Percentiles rank a stretch among this genome's conserved stretches.
phyloP scores from a whole-genome alignment of 2,113 vertebrate species.

The Saguinus midas region DNA sequence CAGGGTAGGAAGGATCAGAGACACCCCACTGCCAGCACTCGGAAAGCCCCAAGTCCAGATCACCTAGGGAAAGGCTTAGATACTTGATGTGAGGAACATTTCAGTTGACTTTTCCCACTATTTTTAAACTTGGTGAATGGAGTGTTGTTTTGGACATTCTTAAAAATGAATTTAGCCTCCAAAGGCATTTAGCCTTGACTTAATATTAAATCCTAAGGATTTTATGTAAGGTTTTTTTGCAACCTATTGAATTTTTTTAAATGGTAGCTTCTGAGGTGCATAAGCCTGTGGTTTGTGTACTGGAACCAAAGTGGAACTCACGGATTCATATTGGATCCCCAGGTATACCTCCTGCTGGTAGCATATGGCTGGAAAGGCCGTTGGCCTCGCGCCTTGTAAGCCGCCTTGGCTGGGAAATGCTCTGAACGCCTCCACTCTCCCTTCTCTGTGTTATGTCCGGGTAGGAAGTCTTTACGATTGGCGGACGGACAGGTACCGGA shows the following conservation, averaged over 20 bases:
- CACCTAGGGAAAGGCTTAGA: neutral
- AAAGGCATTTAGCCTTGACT: conserved; percentile 72
- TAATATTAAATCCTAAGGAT: conserved; percentile 91
- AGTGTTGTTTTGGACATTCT: conserved; percentile 61
- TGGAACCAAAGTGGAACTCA: conserved; percentile 61
- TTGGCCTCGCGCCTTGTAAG: neutral
- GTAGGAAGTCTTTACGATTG: neutral
- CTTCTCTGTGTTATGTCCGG: conserved; percentile 35
- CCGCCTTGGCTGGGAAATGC: conserved; percentile 56
- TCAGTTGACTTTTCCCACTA: neutral
- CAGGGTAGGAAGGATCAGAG: neutral
- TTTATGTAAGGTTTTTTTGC: conserved; percentile 87
- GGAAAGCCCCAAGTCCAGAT: neutral
- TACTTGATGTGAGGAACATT: conserved; percentile 7
- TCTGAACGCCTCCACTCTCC: neutral
- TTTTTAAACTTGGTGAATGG: neutral
- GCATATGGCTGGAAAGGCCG: conserved; percentile 78
- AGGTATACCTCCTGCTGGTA: conserved; percentile 83
- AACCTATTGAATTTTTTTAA: conserved; percentile 79
- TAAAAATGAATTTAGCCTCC: conserved; percentile 43
- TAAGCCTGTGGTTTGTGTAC: conserved; percentile 83
- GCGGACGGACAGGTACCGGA: neutral
- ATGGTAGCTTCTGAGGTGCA: conserved; percentile 64
- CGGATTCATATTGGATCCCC: conserved; percentile 95
- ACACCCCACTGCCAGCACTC: too few species aligned